Evolutionary conservation across 1,140 invertebrate species (phyloP).

Genomic region (Cardiocondyla obscurior): DNA sequence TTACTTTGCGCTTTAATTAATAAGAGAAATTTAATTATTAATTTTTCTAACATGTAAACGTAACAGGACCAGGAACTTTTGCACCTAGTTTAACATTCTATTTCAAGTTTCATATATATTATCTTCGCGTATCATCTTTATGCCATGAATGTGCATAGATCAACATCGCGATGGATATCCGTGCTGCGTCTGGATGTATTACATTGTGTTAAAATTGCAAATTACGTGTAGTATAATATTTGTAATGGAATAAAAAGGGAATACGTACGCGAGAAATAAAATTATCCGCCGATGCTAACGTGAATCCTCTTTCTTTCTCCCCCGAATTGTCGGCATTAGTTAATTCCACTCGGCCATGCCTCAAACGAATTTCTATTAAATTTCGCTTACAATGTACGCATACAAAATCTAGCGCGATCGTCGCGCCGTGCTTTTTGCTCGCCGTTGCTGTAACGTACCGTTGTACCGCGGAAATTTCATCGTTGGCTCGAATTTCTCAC

Average conservation of each 20-base stretch:
- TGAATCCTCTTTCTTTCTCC: neutral
- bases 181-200: constrained; percentile 11
- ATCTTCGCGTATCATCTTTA: neutral
- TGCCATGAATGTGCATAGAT: neutral
- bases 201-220: constrained; percentile 20
- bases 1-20: neutral
- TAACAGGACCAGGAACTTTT: neutral
- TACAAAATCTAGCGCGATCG: constrained; percentile 37
- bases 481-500: constrained; percentile 7
- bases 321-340: constrained; percentile 18
- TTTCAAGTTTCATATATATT: neutral
- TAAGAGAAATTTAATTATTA: constrained; percentile 6
- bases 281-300: constrained; percentile 16
- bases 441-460: neutral
- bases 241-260: neutral
- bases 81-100: neutral
- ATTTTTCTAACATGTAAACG: neutral
- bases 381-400: constrained; percentile 40
- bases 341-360: constrained; percentile 21
- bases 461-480: constrained; percentile 8
- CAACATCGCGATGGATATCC: neutral
- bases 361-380: constrained; percentile 55
- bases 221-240: constrained; percentile 20
- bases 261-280: constrained; percentile 1
- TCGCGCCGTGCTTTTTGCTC: neutral